Base-by-base conservation (phyloP, 2,797 vertebrate species). In the Karalla daura region DNA sequence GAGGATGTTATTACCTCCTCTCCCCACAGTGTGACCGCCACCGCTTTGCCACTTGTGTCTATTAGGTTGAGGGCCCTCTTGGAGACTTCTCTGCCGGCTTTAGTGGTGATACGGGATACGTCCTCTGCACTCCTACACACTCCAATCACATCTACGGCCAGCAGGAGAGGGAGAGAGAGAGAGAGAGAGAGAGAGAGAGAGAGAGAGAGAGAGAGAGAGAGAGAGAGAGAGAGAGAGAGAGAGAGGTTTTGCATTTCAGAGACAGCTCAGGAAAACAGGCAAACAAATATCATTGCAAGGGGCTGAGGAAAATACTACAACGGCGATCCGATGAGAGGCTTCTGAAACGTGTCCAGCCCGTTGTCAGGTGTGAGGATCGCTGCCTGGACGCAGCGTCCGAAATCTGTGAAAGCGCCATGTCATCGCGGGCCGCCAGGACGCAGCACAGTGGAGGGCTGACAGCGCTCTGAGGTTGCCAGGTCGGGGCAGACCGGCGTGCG, bases 91-190 rank as follows among this genome's bases (percentile, higher is more conserved):
- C 94, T 93, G 92, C 71, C 94, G 46, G 86, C 88, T 88, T 91
- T 98, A 49, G 95, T 93, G 70, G 78, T 93, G 82, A 98, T 93
- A 80, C 93, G 95, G 15, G 88, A 88, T 21, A 93, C 92, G 37
- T 96, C 95, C 25, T 95, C 96, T 1, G 80, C 95, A 86, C 87
- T 95, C 88, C 95, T 95, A 76, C 96, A 98, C 89, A 98, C 89
- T 46, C 95, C 97, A 63, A 98, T 96, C 75, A 98, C 89, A 88
- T 98, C 97, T 98, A 76, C 63, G n/a, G n/a, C n/a, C n/a, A n/a
- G n/a, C n/a, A n/a, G n/a, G n/a, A n/a, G n/a, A n/a, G n/a, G n/a
- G n/a, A 89, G 84, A 15, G 12, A 79, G 18, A 81, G 14, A 65
- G 27, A 68, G 51, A 44, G 7, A 89, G 84, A 15, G 12, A 79